Conservation (phyloP, 2,888 invertebrate genomes). For the Ormyrus labotus region DNA sequence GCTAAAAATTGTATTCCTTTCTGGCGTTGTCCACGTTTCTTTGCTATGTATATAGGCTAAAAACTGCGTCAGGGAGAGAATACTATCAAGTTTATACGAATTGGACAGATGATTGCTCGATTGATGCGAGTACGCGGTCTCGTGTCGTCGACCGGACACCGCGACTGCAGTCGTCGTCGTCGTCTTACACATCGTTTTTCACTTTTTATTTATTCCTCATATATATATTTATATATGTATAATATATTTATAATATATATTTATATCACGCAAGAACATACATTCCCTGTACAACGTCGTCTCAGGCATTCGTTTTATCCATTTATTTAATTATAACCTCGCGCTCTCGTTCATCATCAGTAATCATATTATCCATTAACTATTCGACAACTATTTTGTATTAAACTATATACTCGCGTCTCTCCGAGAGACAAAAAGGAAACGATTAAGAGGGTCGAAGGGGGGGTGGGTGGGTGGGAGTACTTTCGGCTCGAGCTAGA, state of each 20-base stretch:
- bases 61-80: slow-evolving; percentile 66
- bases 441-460: slow-evolving; percentile 28
- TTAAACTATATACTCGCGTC: slow-evolving; percentile 58
- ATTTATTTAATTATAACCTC: neutral
- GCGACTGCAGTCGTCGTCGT: slow-evolving; percentile 55
- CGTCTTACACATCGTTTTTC: slow-evolving; percentile 44
- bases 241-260: slow-evolving; percentile 42
- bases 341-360: slow-evolving; percentile 9
- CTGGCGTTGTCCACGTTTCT: slow-evolving; percentile 23
- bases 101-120: slow-evolving; percentile 73
- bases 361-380: slow-evolving; percentile 42
- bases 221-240: slow-evolving; percentile 32
- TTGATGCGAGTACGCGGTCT: slow-evolving; percentile 60
- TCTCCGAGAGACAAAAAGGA: slow-evolving; percentile 55
- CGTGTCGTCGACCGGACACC: neutral
- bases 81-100: slow-evolving; percentile 72
- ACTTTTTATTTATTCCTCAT: slow-evolving; percentile 48
- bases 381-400: slow-evolving; percentile 58
- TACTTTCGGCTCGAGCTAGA: slow-evolving; percentile 41
- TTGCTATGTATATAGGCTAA: slow-evolving; percentile 60
- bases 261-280: slow-evolving; percentile 56
- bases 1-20: slow-evolving; percentile 55
- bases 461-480: slow-evolving; percentile 4
- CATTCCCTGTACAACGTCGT: slow-evolving; percentile 61
- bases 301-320: neutral